Evolutionary conservation across 2,888 invertebrate genomes (phyloP), one percentile per base, ranked within the genome.

Genomic region (Tenthredo scrophulariae): DNA sequence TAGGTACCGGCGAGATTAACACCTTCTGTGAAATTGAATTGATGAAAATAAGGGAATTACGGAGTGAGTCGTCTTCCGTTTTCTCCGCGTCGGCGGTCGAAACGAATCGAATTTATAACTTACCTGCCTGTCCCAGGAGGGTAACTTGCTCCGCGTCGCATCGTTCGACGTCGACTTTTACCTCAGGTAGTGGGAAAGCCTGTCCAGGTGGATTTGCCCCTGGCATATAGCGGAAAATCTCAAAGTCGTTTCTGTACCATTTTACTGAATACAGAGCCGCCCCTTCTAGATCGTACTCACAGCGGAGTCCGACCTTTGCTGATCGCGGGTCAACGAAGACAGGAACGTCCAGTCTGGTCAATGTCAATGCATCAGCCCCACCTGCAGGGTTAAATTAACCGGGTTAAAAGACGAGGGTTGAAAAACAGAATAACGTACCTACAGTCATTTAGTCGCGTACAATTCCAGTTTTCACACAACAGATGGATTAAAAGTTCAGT

Each of bases 211-310:
- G 90, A 9, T 22, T 84, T 9, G 88, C 87, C 18, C 88, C 88
- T 0, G 93, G 92, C 90, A 89, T 90, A 85, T 88, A 93, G 85
- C 91, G 90, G 88, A 91, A 93, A 88, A 93, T 91, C 85, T 91
- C 90, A 4, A 86, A 86, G 18, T 89, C 90, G 82, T 92, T 91
- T 86, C 92, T 92, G 89, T 90, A 90, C 93, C 93, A 93, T 83
- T 89, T 92, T 26, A 93, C 91, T n/a, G 92, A 91, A 86, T 93
- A 93, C 9, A 93, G 86, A 13, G 91, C 91, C 75, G 89, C 88
- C 3, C 89, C 90, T 0, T 85, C 89, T 0, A 93, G 89, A 84
- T 93, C 91, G 88, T 93, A 93, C 10, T 91, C 91, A 86, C 93
- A 93, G 15, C 84, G 87, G 58, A 93, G 79, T 18, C 86, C 84